Percentiles rank a stretch among this genome's conserved stretches.
Conservation (phyloP, 2,888 invertebrate species). For the Drosophila niveifrons region DNA sequence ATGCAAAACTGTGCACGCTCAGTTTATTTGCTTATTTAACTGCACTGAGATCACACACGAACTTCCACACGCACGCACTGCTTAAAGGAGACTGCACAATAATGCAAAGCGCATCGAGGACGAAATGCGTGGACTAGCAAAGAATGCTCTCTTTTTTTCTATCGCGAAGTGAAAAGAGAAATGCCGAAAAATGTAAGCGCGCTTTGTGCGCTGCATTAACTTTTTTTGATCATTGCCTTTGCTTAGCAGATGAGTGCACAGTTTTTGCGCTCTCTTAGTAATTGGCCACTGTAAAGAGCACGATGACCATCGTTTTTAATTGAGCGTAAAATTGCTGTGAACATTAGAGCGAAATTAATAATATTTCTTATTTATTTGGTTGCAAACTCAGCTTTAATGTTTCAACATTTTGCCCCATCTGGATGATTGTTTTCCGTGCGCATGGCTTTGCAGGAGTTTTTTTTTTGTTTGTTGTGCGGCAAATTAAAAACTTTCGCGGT, state of each 20-base stretch:
- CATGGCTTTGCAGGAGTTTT: background rate
- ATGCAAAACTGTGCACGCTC: slow-evolving; percentile 41
- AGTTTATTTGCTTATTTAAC: slow-evolving; percentile 55
- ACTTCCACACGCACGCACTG: slow-evolving; percentile 7
- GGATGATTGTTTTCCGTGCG: slow-evolving; percentile 4
- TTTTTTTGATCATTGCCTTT: slow-evolving; percentile 48
- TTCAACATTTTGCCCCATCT: background rate
- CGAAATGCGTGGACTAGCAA: no score
- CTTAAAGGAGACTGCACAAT: background rate
- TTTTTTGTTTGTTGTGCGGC: slow-evolving; percentile 9
- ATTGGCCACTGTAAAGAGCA: slow-evolving; percentile 18
- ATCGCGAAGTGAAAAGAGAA: slow-evolving; percentile 34
- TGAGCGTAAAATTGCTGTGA: slow-evolving; percentile 63
- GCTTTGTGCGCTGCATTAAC: slow-evolving; percentile 28
- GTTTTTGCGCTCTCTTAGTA: slow-evolving; percentile 17
- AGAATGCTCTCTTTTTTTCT: background rate
- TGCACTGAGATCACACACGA: slow-evolving; percentile 13
- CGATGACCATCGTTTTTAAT: slow-evolving; percentile 50
- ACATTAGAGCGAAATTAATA: slow-evolving; percentile 44
- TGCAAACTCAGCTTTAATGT: slow-evolving; percentile 15
- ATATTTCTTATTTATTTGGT: background rate
- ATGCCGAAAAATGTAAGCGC: slow-evolving; percentile 30
- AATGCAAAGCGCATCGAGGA: background rate
- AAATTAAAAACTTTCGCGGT: slow-evolving; percentile 54
- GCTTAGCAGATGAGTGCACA: slow-evolving; percentile 49